Conservation (phyloP, 2,888 invertebrate species). For the Idaea aversata region DNA sequence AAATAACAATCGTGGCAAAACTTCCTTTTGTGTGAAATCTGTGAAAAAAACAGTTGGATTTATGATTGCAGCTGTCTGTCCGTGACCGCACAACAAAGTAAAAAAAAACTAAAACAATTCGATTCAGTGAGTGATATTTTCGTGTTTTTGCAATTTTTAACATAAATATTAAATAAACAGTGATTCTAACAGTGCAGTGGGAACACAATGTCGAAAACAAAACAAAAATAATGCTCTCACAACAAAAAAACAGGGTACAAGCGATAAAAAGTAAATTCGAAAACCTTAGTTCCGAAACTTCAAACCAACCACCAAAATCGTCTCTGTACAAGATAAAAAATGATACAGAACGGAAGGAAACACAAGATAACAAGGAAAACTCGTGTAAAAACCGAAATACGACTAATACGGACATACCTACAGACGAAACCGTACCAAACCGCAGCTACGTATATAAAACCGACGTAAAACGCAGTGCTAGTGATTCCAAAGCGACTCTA, state of each 20-base stretch:
- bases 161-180: slow-evolving; percentile 1
- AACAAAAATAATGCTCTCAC: slow-evolving; percentile 69
- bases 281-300: slow-evolving; percentile 60
- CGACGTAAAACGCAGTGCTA: slow-evolving; percentile 52
- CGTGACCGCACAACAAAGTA: slow-evolving; percentile 1
- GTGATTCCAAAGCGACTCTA: slow-evolving; percentile 57
- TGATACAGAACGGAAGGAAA: slow-evolving; percentile 21
- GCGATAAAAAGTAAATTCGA: slow-evolving; percentile 84
- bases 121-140: slow-evolving; percentile 5
- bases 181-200: slow-evolving; percentile 6
- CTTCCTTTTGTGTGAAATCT: not conserved
- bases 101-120: slow-evolving; percentile 11
- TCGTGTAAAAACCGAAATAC: slow-evolving; percentile 30
- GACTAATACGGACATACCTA: slow-evolving; percentile 37
- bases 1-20: not conserved
- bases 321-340: slow-evolving; percentile 43
- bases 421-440: slow-evolving; percentile 50
- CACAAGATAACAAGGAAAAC: slow-evolving; percentile 25
- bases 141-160: not conserved
- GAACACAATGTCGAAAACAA: slow-evolving; percentile 53
- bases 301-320: slow-evolving; percentile 27
- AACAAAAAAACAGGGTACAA: slow-evolving; percentile 80
- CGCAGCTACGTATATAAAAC: slow-evolving; percentile 64
- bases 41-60: not conserved
- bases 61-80: not conserved